Percentiles rank a stretch among this genome's conserved stretches.
These are phyloP conservation scores for Ophion slaviceki DNA, from an alignment of 2,888 invertebrate species.

Conservation along the genomic window DNA sequence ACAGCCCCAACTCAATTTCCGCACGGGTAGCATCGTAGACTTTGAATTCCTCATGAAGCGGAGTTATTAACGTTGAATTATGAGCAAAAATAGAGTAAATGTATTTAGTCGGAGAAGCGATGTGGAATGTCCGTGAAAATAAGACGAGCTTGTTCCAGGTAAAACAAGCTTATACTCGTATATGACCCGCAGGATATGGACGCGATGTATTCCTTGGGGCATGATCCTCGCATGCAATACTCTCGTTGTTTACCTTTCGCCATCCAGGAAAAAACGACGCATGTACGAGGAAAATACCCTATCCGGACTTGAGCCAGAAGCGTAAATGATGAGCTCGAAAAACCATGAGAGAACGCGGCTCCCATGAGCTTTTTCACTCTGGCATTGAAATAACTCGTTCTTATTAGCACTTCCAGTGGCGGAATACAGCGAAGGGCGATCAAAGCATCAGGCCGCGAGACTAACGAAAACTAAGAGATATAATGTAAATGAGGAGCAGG, in stretches of 20 bases:
- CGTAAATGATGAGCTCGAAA: conserved; percentile 11
- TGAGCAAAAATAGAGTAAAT: not conserved
- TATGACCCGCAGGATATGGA: conserved; percentile 8
- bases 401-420: not conserved
- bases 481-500: too few relatives aligned
- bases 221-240: conserved; percentile 43
- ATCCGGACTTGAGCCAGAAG: conserved; percentile 33
- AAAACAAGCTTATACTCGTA: not conserved
- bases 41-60: too few relatives aligned
- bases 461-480: too few relatives aligned
- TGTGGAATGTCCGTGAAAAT: not conserved
- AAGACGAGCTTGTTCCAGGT: not conserved
- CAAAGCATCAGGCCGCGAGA: too few relatives aligned
- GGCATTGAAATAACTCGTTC: conserved; percentile 9
- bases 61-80: too few relatives aligned
- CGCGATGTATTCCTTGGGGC: conserved; percentile 39
- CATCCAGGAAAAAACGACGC: conserved; percentile 24
- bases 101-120: not conserved
- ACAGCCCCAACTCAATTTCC: too few relatives aligned
- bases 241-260: conserved; percentile 43
- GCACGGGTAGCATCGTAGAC: too few relatives aligned
- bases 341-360: conserved; percentile 27
- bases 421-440: too few relatives aligned
- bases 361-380: conserved; percentile 31
- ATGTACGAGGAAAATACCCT: conserved; percentile 19